Evolutionary conservation across 2,888 invertebrate genomes (phyloP), one percentile per base, ranked within the genome.

Genomic region (Podotricha telesiphe): DNA sequence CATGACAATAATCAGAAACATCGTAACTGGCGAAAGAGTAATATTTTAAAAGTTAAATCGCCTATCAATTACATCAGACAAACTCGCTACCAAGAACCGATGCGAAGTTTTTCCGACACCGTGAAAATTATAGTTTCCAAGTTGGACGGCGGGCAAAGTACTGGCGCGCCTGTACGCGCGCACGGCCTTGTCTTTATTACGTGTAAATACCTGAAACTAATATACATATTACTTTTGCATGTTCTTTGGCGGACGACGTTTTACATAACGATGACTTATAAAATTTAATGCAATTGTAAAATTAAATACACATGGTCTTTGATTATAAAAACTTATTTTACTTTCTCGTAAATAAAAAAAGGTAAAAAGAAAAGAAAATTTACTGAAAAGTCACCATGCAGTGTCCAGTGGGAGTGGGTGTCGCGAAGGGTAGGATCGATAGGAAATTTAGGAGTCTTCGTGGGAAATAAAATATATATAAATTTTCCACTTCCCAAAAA

Each of bases 81-180:
- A 68, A 59, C 65, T 63, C 64, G 65, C 64, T 55, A 67, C 64
- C 67, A 71, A 73, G 71, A 74, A 59, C 67, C 68, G 70, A 67
- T 71, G 67, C 65, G 72, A 74, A 76, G 69, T 76, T 77, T n/a
- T 74, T 72, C 69, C 73, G 68, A 62, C 58, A 56, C 67, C 72
- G 78, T 81, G 74, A 77, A 80, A 83, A 84, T 82, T 82, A 83
- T 80, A 75, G 79, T 78, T 80, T 78, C 73, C 72, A 71, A 77
- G 73, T 74, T 73, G 64, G 65, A 70, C 73, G 67, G 73, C 70
- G 68, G 68, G 72, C 70, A 28, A 4, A 17, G 28, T 20, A 53
- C 47, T 10, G n/a, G 28, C 58, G 17, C 37, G n/a, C n/a, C n/a
- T 28, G 28, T 28, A 28, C 7, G 47, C 28, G 11, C 17, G 47